phyloP scores from a whole-genome alignment of 2,888 invertebrate genomes.

The Apotomis capreana region DNA sequence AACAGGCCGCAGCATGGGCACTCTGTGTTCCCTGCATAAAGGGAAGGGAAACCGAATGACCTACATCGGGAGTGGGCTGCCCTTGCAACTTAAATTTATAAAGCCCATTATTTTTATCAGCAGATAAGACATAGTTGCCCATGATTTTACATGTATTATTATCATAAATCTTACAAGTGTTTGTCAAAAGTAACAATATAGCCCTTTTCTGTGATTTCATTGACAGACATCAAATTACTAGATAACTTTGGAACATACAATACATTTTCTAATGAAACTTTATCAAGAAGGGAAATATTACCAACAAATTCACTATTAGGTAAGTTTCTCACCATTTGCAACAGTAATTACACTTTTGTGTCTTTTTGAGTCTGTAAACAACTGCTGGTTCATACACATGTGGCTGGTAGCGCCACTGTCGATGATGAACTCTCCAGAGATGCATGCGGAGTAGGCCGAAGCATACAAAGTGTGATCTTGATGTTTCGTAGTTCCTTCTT shows the following conservation, averaged over 20 bases:
- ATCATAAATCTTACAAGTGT: conserved; percentile 5
- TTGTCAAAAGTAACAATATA: conserved; percentile 18
- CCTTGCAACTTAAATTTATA: conserved; percentile 21
- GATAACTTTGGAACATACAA: conserved; percentile 9
- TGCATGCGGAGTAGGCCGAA: background rate
- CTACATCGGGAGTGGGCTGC: conserved; percentile 13
- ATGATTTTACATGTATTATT: conserved; percentile 21
- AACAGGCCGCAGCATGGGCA: conserved; percentile 4
- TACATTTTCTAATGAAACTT: background rate
- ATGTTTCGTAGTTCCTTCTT: background rate
- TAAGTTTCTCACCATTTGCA: background rate
- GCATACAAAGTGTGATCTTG: conserved; percentile 5
- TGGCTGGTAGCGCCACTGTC: conserved; percentile 1
- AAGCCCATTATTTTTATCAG: conserved; percentile 28
- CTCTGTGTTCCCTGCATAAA: conserved; percentile 11
- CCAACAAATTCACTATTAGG: conserved; percentile 8
- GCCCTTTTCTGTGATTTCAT: conserved; percentile 19
- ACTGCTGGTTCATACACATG: background rate
- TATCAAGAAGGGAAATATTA: background rate
- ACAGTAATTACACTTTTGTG: background rate
- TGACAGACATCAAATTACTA: conserved; percentile 2
- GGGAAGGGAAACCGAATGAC: conserved; percentile 7
- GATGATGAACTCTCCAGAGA: background rate
- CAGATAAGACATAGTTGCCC: conserved; percentile 16
- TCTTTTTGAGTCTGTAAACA: background rate